These are phyloP conservation scores for Tholera decimalis DNA, from an alignment of 2,888 invertebrate genomes.

Conservation along the genomic window DNA sequence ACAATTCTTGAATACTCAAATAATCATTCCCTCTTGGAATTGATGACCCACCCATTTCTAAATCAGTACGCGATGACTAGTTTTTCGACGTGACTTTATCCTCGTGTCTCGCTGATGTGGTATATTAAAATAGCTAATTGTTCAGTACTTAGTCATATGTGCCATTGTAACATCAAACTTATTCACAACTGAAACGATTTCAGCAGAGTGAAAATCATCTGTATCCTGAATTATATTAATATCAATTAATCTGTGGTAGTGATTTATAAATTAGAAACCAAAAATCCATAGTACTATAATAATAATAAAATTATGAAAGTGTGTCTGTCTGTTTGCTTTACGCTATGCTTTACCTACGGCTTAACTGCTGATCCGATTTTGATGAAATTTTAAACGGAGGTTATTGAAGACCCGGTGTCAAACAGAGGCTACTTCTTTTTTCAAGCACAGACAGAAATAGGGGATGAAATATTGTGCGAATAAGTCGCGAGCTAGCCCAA, in stretches of 20 bases:
- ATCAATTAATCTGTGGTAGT: background rate
- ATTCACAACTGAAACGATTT: too few relatives aligned
- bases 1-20: slow-evolving; percentile 12
- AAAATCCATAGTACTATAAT: too few relatives aligned
- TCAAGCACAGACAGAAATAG: too few relatives aligned
- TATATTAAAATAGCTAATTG: slow-evolving; percentile 24
- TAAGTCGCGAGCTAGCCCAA: too few relatives aligned
- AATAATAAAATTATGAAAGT: too few relatives aligned
- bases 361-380: too few relatives aligned
- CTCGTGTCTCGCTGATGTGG: background rate
- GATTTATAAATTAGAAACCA: background rate
- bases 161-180: background rate
- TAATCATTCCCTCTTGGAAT: slow-evolving; percentile 30
- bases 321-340: too few relatives aligned
- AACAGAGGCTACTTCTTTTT: too few relatives aligned
- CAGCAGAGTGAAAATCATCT: background rate
- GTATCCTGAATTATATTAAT: slow-evolving; percentile 1
- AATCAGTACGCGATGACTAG: slow-evolving; percentile 33
- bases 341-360: too few relatives aligned
- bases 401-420: too few relatives aligned
- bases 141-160: slow-evolving; percentile 15
- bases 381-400: too few relatives aligned
- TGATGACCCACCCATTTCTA: slow-evolving; percentile 33
- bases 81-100: background rate
- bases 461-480: too few relatives aligned